Evolutionary conservation across 2,888 invertebrate genomes (phyloP).

Genomic region (Coleophora flavipennella): DNA sequence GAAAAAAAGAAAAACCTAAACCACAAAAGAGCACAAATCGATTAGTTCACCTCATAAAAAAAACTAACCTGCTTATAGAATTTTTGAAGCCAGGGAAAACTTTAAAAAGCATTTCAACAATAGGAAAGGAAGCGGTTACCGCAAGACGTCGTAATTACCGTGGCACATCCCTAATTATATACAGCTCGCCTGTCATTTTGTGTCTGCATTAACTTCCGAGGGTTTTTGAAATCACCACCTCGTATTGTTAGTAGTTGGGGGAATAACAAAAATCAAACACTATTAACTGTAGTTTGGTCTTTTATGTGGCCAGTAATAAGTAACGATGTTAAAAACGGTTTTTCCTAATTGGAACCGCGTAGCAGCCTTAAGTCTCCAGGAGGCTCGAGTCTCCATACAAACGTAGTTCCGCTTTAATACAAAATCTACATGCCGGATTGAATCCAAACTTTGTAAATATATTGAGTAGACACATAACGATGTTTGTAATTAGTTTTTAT

Average conservation of each 20-base stretch:
- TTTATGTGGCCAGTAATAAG: conserved; percentile 23
- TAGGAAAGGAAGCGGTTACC: conserved; percentile 63
- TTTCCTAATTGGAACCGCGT: conserved; percentile 23
- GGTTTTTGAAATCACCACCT: conserved; percentile 53
- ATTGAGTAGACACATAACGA: no score
- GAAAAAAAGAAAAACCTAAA: conserved; percentile 37
- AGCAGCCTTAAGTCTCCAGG: neutral
- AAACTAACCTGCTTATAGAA: conserved; percentile 38
- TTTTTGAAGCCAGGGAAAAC: conserved; percentile 20
- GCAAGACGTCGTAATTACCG: conserved; percentile 55
- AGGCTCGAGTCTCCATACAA: no score
- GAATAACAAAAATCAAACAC: conserved; percentile 60
- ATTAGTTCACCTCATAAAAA: conserved; percentile 33
- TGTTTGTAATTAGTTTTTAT: no score
- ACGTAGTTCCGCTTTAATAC: no score
- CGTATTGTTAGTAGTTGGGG: conserved; percentile 38
- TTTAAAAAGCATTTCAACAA: conserved; percentile 43
- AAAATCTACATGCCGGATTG: no score
- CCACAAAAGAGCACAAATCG: conserved; percentile 65
- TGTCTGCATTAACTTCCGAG: conserved; percentile 37
- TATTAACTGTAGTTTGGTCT: conserved; percentile 29
- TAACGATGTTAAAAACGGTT: conserved; percentile 33
- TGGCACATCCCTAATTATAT: conserved; percentile 59
- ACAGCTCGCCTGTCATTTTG: conserved; percentile 61
- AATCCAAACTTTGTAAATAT: no score